Conservation (phyloP, 2,797 vertebrate species). For the Platyrinchus mystaceus region DNA sequence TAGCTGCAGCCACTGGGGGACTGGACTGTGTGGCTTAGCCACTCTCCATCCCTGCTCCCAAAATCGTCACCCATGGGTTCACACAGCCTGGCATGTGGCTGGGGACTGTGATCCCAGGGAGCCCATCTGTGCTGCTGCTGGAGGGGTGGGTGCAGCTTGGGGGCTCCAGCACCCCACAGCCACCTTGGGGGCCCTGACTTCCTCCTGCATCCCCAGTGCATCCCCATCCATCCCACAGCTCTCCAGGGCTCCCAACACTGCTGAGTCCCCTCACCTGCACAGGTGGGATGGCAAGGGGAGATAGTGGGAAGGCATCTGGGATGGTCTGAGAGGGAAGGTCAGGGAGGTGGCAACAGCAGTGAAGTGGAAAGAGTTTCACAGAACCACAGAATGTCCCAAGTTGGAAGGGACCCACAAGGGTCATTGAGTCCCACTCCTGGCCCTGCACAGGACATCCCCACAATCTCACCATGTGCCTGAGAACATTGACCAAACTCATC, state of each 20-base stretch:
- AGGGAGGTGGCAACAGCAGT: accelerated
- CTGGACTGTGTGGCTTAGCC: neutral
- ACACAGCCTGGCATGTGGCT: accelerated
- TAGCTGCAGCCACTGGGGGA: neutral
- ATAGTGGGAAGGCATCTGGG: neutral
- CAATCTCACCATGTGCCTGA: neutral
- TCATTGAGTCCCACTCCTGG: neutral
- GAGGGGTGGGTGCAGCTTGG: accelerated
- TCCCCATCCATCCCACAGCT: neutral
- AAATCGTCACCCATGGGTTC: neutral
- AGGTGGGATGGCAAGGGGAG: neutral
- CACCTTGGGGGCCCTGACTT: neutral
- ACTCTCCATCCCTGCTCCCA: neutral
- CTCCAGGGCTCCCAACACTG: neutral
- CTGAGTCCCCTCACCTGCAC: neutral
- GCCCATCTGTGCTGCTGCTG: neutral
- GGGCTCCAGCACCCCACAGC: neutral
- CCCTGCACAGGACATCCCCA: neutral
- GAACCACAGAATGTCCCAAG: neutral
- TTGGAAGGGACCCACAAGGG: neutral
- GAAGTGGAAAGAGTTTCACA: neutral
- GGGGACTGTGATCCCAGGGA: neutral
- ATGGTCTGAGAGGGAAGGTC: neutral
- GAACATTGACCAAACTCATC: accelerated
- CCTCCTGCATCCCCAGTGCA: neutral